Percentiles rank a stretch among this genome's conserved stretches.
Conservation (phyloP, 1,140 invertebrate genomes). For the Orius laevigatus region DNA sequence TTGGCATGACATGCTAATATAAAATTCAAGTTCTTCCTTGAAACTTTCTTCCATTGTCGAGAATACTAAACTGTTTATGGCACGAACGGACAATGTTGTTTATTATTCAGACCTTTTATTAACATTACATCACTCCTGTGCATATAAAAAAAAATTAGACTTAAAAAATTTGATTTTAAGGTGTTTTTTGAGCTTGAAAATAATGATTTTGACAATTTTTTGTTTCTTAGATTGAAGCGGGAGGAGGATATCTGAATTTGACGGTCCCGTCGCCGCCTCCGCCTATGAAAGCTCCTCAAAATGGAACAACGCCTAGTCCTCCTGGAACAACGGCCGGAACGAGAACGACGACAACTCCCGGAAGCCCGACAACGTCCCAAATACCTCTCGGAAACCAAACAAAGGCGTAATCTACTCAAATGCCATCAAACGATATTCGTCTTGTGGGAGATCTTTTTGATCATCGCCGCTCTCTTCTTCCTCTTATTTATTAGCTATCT, state of each 20-base stretch:
- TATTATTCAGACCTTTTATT: too few relatives aligned
- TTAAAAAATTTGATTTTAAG: too few relatives aligned
- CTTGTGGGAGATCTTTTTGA: slow-evolving; percentile 5
- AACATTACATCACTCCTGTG: too few relatives aligned
- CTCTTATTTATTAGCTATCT: slow-evolving; percentile 6
- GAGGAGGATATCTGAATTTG: slow-evolving; percentile 13
- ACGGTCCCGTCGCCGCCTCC: slow-evolving; percentile 11
- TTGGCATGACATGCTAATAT: too few relatives aligned
- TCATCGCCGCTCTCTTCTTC: slow-evolving; percentile 1
- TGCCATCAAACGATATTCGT: slow-evolving; percentile 1
- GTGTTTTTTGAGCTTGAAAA: too few relatives aligned
- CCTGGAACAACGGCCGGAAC: neutral
- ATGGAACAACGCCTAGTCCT: neutral
- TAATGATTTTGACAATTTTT: too few relatives aligned
- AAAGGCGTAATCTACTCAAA: neutral
- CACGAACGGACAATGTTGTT: too few relatives aligned
- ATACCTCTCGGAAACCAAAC: slow-evolving; percentile 3
- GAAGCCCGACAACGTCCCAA: neutral
- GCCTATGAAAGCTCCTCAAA: neutral
- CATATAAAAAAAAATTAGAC: too few relatives aligned
- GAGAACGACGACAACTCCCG: neutral
- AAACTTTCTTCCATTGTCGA: too few relatives aligned
- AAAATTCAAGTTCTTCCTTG: too few relatives aligned
- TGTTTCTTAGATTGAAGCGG: slow-evolving; percentile 14
- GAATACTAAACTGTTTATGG: too few relatives aligned